A percentile compares a stretch with the other conserved stretches of the same genome.
Conservation (phyloP, 2,888 invertebrate species). For the Halocaridina rubra region DNA sequence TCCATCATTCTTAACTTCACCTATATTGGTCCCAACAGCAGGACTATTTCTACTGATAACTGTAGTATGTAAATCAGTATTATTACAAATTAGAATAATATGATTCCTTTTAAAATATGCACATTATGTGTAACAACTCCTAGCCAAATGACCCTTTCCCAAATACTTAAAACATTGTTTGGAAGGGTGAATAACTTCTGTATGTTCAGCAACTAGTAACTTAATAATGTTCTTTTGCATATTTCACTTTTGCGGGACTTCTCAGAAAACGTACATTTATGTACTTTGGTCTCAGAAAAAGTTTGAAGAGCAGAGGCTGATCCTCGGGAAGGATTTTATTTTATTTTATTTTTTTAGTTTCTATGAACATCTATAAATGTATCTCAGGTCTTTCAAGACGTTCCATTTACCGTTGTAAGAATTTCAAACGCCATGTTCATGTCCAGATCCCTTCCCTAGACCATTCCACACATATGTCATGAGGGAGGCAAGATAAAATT, state of each 20-base stretch:
- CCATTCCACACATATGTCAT: too few relatives aligned
- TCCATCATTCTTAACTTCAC: not conserved
- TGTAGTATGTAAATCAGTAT: not conserved
- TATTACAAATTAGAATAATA: not conserved
- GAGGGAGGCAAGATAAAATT: too few relatives aligned
- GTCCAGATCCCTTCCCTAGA: not conserved
- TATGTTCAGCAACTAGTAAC: not conserved
- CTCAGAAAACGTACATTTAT: not conserved
- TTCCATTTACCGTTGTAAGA: too few relatives aligned
- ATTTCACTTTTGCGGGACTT: not conserved
- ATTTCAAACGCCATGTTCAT: too few relatives aligned
- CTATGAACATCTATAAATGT: too few relatives aligned
- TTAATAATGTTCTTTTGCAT: not conserved
- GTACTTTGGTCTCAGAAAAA: not conserved
- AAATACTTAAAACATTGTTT: slow-evolving; percentile 18
- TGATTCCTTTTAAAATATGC: not conserved
- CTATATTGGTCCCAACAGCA: not conserved
- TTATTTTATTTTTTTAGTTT: not conserved
- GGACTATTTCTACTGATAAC: not conserved
- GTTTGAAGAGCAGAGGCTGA: slow-evolving; percentile 11
- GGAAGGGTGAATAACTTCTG: not conserved
- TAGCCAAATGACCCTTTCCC: not conserved
- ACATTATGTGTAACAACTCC: not conserved
- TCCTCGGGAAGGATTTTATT: not conserved
- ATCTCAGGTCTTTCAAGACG: too few relatives aligned